These are phyloP conservation scores for Thymelicus acteon DNA, from an alignment of 2,888 invertebrate genomes.

Conservation along the genomic window DNA sequence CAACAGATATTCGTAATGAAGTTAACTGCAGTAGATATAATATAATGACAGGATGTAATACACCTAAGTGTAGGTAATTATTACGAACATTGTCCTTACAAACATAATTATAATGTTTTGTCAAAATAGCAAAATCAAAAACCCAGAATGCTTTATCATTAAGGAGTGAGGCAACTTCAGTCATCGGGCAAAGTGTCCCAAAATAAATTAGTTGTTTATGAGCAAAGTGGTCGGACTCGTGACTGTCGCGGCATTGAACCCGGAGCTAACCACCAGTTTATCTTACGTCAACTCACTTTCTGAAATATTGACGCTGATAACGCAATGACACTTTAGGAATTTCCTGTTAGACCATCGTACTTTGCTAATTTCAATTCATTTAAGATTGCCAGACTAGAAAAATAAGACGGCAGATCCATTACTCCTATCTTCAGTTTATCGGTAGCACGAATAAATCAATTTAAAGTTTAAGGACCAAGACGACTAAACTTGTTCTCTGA, in stretches of 20 bases:
- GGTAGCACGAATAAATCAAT: constrained; percentile 35
- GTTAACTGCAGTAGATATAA: background rate
- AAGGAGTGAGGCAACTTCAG: constrained; percentile 59
- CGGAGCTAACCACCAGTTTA: constrained; percentile 60
- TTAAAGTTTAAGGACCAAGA: constrained; percentile 11
- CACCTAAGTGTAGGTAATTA: background rate
- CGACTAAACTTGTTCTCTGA: constrained; percentile 5
- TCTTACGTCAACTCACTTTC: constrained; percentile 66
- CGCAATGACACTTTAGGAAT: constrained; percentile 62
- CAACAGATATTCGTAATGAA: constrained; percentile 8
- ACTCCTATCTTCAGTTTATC: constrained; percentile 28
- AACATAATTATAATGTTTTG: background rate
- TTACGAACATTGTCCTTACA: background rate
- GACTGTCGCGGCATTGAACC: constrained; percentile 71
- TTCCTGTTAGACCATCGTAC: constrained; percentile 60
- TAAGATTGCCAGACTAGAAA: constrained; percentile 40
- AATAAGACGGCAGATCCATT: constrained; percentile 33
- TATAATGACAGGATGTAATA: background rate
- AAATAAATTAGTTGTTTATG: constrained; percentile 75
- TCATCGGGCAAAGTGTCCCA: constrained; percentile 68
- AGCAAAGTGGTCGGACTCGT: constrained; percentile 77
- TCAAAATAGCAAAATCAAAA: constrained; percentile 2
- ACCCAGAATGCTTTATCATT: constrained; percentile 46
- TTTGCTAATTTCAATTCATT: constrained; percentile 49
- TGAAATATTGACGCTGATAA: constrained; percentile 73